Base-by-base conservation (phyloP, 2,888 invertebrate species). In the Deilephila elpenor region DNA sequence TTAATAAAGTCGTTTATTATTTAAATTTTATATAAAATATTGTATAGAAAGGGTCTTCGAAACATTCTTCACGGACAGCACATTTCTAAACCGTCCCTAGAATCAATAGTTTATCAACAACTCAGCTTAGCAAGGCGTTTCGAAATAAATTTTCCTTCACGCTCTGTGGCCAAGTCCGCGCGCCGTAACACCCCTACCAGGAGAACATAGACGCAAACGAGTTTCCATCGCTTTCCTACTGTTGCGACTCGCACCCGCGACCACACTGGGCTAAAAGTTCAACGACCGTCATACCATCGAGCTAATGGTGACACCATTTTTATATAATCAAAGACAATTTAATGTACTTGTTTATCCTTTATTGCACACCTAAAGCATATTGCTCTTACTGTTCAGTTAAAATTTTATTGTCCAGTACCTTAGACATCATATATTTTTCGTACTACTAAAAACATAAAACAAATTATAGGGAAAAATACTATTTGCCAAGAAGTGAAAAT, bases 261-360 rank as follows among this genome's bases (percentile, higher is more conserved):
- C 79, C 76, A 79, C 79, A 87, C 86, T 88, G 85, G 89, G 89
- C 89, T 89, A 88, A 87, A 88, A 88, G 88, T 85, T 86, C 85
- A 85, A 83, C 79, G 86, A 83, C 89, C 89, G 81, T 78, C 73
- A 75, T 32, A 73, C 37, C 59, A 73, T 56, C 29, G 59, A 56
- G 37, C 64, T 67, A 80, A 78, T 78, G 76, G 79, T 81, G 85
- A 84, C 86, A 83, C 78, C 80, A 82, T 77, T 79, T 74, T 82
- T 84, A 86, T 83, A 82, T 81, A 76, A 75, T 51, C 44, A 67
- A 17, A 51, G 20, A 25, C 11, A 56, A 64, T 67, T 67, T 25
- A 44, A 11, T 37, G 5, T 8, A 56, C 2, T 19, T 29, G 17
- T 34, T 37, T 4, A 64, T 64, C n/a, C 11, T 37, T 37, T 64